phyloP scores from a whole-genome alignment of 2,888 invertebrate species.

The Ceraclea dissimilis region DNA sequence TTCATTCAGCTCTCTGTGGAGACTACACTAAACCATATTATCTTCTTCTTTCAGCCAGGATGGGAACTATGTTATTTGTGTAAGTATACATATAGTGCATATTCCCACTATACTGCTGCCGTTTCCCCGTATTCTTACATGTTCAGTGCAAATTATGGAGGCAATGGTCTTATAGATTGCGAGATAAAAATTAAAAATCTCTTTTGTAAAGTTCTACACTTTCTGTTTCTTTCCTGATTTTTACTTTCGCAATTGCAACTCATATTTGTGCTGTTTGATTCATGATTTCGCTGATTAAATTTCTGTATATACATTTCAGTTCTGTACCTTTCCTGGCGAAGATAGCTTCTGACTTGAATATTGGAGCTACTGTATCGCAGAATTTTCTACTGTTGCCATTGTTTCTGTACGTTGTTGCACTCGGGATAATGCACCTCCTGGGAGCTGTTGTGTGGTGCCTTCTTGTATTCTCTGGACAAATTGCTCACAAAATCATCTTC shows the following conservation, averaged over 20 bases:
- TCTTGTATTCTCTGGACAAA: conserved; percentile 61
- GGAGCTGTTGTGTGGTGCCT: conserved; percentile 47
- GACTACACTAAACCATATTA: conserved; percentile 52
- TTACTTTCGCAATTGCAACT: too few species aligned
- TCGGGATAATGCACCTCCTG: conserved; percentile 51
- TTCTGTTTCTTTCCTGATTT: too few species aligned
- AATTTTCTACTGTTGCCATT: conserved; percentile 48
- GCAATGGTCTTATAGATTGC: neutral
- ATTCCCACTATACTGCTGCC: too few species aligned
- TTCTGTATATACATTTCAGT: conserved; percentile 43
- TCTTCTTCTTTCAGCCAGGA: conserved; percentile 43
- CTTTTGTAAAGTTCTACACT: too few species aligned
- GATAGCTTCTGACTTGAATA: conserved; percentile 31
- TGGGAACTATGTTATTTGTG: conserved; percentile 41
- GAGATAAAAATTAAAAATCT: too few species aligned
- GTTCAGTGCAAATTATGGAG: too few species aligned
- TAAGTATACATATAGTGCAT: conserved; percentile 39
- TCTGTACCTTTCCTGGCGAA: conserved; percentile 34
- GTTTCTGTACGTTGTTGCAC: conserved; percentile 53
- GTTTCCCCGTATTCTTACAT: too few species aligned
- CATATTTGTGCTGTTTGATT: too few species aligned
- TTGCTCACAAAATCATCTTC: conserved; percentile 58
- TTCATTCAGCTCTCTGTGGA: conserved; percentile 51
- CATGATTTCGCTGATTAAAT: too few species aligned
- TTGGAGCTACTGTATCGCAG: conserved; percentile 38